Evolutionary conservation across 1,140 invertebrate species (phyloP).

Genomic region (Druon quercuslanigerum): DNA sequence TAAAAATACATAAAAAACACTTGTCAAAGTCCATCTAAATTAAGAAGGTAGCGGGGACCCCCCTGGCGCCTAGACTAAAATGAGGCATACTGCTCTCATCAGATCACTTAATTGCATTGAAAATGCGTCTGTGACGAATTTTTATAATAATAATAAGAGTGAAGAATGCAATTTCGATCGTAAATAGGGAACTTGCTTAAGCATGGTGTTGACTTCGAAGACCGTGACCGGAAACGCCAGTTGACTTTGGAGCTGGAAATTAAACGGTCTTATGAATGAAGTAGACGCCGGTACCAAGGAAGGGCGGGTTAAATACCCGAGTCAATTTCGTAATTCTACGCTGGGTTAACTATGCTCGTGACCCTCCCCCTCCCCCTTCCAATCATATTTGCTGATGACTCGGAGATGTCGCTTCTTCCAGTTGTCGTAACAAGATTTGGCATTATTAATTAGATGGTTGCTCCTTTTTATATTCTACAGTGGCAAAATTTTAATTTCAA

Average conservation of each 20-base stretch:
- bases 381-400: slow-evolving; percentile 47
- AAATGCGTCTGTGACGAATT: too few species aligned
- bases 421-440: background rate
- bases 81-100: too few species aligned
- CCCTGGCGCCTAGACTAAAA: too few species aligned
- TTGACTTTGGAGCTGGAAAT: slow-evolving; percentile 59
- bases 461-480: background rate
- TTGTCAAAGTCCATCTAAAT: too few species aligned
- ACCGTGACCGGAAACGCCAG: slow-evolving; percentile 50
- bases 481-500: too few species aligned
- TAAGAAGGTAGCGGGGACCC: too few species aligned
- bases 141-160: background rate
- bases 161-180: background rate
- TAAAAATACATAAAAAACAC: too few species aligned
- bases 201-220: slow-evolving; percentile 29
- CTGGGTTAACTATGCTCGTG: slow-evolving; percentile 60
- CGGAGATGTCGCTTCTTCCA: slow-evolving; percentile 29
- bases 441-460: background rate
- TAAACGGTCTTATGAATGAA: slow-evolving; percentile 58
- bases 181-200: slow-evolving; percentile 6
- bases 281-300: slow-evolving; percentile 35
- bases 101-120: too few species aligned
- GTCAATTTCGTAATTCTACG: slow-evolving; percentile 63
- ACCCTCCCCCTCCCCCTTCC: slow-evolving; percentile 52
- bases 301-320: slow-evolving; percentile 58